These are phyloP conservation scores for Drosophila kanapiae DNA, from an alignment of 1,140 invertebrate species.

Conservation along the genomic window DNA sequence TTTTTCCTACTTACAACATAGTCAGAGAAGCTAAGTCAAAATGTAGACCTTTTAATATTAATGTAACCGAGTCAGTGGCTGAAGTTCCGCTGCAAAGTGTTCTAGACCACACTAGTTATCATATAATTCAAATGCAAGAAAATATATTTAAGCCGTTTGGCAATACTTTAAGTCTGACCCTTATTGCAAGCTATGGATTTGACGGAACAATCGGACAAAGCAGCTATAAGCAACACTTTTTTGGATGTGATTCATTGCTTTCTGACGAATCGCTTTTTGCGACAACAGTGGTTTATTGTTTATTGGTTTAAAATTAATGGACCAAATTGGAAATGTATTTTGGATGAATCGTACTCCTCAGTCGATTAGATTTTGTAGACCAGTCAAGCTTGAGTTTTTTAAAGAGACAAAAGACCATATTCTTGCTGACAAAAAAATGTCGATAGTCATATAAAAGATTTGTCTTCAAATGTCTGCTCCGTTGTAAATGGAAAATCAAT, in stretches of 20 bases:
- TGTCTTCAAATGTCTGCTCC: constrained; percentile 33
- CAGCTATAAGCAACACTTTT: constrained; percentile 31
- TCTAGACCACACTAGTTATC: constrained; percentile 20
- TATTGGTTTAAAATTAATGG: too few species aligned
- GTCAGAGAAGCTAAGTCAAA: constrained; percentile 33
- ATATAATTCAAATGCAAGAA: constrained; percentile 30
- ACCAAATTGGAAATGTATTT: too few species aligned
- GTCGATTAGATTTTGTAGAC: constrained; percentile 37
- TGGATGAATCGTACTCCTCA: constrained; percentile 26
- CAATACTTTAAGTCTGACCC: constrained; percentile 26
- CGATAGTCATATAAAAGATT: constrained; percentile 16
- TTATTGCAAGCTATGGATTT: constrained; percentile 31
- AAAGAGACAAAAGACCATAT: constrained; percentile 29
- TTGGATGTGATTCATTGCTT: constrained; percentile 11
- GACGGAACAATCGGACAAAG: constrained; percentile 35
- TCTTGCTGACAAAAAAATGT: constrained; percentile 5
- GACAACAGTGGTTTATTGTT: background rate
- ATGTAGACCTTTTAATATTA: constrained; percentile 27
- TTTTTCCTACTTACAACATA: constrained; percentile 31
- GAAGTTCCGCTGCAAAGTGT: constrained; percentile 25
- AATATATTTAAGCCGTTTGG: constrained; percentile 21
- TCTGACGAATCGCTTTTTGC: constrained; percentile 15
- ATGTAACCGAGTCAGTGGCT: constrained; percentile 16
- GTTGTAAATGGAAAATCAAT: constrained; percentile 34
- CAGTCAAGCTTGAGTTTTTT: constrained; percentile 25